Base-by-base conservation (phyloP, 2,113 vertebrate genomes). In the Neopipo cinnamomea region DNA sequence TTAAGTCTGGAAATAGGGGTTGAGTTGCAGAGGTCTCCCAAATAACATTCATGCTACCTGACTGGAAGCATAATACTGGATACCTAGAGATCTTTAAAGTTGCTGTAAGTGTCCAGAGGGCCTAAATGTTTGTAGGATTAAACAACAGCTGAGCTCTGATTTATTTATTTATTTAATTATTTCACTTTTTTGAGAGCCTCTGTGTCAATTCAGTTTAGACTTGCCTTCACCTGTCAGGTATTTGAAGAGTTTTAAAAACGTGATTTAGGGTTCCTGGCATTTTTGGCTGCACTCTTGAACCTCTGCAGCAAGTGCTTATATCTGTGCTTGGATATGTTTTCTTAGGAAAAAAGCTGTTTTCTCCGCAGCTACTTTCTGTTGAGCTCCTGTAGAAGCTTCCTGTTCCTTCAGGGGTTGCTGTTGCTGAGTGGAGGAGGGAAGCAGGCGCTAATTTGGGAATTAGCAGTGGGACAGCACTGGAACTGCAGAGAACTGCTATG, bases 1-100 rank as follows among this genome's bases (percentile, higher is more conserved):
- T n/a, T 3, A 15, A 30, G 9, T 3, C 52, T 78, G 49, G 12
- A 31, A 74, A 30, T 8, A 11, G 11, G 5, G 4, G 0, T 2
- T 17, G 39, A 50, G 18, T 30, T 76, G 63, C 35, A 2, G 50
- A 2, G 11, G 21, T 23, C 18, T 76, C 83, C n/a, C 22, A 1
- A 2, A 22, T 24, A 11, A 53, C 71, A 49, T 12, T 41, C 75
- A 5, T 42, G 66, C 62, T 31, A 20, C 41, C 49, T 11, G 33
- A 0, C 6, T 65, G 59, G 42, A 11, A 66, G 50, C 6, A 9
- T 50, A 37, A 5, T 66, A 28, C 12, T 41, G 55, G 72, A 14
- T 53, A 77, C 46, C 50, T 47, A 44, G 50, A n/a, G 58, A 13
- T 30, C 13, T 66, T 71, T 53, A 46, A 39, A 59, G 17, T 10